Conservation (phyloP, 2,888 invertebrate genomes). For the Poecilobothrus nobilitatus region DNA sequence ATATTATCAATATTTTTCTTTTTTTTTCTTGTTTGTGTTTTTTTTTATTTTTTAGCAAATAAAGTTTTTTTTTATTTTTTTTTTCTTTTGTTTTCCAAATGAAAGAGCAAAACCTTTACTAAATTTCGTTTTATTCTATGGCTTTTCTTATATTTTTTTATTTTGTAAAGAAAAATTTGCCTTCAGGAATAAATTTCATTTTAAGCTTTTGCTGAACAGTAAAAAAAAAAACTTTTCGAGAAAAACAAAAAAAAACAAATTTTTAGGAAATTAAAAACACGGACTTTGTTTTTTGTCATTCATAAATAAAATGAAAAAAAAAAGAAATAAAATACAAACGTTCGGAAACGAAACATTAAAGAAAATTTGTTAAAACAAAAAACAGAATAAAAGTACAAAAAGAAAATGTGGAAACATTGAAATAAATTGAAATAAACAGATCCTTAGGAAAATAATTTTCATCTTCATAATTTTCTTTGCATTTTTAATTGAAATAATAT, state of each 20-base stretch:
- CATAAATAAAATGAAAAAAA: background rate
- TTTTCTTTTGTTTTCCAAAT: background rate
- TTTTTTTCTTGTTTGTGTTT: background rate
- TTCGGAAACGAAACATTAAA: background rate
- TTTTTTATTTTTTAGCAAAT: too few species aligned
- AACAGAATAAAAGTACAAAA: background rate
- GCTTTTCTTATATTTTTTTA: background rate
- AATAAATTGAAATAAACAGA: background rate
- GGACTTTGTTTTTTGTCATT: background rate
- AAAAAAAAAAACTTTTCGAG: background rate
- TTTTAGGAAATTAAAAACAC: too few species aligned
- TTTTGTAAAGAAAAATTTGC: background rate
- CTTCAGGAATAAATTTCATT: background rate
- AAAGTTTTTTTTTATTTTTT: background rate
- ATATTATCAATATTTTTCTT: background rate
- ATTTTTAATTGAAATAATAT: too few species aligned
- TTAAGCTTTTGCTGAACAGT: background rate
- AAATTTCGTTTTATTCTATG: background rate
- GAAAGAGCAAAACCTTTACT: slow-evolving; percentile 6
- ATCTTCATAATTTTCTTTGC: background rate
- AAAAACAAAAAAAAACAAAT: too few species aligned
- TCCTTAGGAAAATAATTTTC: background rate
- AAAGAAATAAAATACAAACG: background rate
- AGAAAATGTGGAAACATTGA: background rate
- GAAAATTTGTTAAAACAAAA: background rate